Evolutionary conservation across 2,888 invertebrate genomes (phyloP).

Genomic region (Schizaphis graminum): DNA sequence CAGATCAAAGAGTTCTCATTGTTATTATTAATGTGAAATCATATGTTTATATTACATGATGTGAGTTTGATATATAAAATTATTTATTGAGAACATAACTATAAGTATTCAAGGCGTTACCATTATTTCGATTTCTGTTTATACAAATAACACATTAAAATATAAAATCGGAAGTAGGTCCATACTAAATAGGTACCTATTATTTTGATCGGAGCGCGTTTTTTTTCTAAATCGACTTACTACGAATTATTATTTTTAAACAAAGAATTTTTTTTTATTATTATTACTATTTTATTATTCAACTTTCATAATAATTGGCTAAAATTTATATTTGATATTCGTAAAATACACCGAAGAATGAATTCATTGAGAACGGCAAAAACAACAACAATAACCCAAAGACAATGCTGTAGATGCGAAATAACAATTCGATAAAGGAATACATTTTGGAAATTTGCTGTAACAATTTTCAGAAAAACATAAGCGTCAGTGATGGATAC

Average conservation of each 20-base stretch:
- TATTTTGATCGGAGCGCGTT: neutral
- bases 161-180: neutral
- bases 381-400: neutral
- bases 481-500: neutral
- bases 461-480: neutral
- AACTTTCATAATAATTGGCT: neutral
- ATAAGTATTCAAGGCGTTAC: neutral
- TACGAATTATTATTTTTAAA: neutral
- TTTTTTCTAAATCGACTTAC: neutral
- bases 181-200: neutral
- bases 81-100: neutral
- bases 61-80: neutral
- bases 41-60: neutral
- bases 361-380: neutral
- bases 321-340: neutral
- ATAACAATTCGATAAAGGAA: neutral
- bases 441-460: neutral
- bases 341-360: neutral
- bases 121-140: neutral
- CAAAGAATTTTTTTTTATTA: neutral
- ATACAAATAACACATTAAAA: neutral
- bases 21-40: neutral
- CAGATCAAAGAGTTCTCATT: neutral
- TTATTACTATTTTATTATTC: neutral
- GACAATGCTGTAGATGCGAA: neutral